These are phyloP conservation scores for Timema podura DNA, from an alignment of 2,888 invertebrate genomes.

Conservation along the genomic window DNA sequence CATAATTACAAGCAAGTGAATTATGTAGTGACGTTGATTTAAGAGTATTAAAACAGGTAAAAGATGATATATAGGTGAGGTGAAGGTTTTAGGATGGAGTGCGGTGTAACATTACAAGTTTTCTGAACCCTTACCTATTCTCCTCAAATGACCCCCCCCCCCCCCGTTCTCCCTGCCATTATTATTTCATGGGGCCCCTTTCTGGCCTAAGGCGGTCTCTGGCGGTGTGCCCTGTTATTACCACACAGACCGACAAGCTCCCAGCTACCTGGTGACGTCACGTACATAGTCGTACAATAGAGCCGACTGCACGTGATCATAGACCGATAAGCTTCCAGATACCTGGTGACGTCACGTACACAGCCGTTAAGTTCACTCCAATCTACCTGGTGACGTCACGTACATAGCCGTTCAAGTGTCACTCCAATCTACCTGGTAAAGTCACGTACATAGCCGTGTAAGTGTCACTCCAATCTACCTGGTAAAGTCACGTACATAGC, in stretches of 20 bases:
- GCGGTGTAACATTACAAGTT: constrained; percentile 17
- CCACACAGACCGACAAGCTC: constrained; percentile 2
- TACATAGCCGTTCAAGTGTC: too few species aligned
- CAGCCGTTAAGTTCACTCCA: not conserved
- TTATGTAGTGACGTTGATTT: constrained; percentile 17
- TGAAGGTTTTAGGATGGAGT: constrained; percentile 1
- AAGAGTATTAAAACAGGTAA: constrained; percentile 16
- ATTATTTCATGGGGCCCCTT: not conserved
- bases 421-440: too few species aligned
- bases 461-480: too few species aligned
- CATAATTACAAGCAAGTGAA: constrained; percentile 17
- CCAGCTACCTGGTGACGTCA: constrained; percentile 14
- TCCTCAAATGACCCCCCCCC: not conserved
- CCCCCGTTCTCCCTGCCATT: not conserved
- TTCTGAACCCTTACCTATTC: not conserved
- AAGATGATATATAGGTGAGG: not conserved
- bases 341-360: not conserved
- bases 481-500: too few species aligned
- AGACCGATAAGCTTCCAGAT: not conserved
- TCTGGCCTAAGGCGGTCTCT: not conserved
- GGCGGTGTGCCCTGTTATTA: constrained; percentile 6
- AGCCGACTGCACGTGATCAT: too few species aligned
- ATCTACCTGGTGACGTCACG: not conserved
- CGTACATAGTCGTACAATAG: not conserved
- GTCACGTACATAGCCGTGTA: too few species aligned